Base-by-base conservation (phyloP, 2,113 vertebrate species). In the Oncorhynchus clarkii region DNA sequence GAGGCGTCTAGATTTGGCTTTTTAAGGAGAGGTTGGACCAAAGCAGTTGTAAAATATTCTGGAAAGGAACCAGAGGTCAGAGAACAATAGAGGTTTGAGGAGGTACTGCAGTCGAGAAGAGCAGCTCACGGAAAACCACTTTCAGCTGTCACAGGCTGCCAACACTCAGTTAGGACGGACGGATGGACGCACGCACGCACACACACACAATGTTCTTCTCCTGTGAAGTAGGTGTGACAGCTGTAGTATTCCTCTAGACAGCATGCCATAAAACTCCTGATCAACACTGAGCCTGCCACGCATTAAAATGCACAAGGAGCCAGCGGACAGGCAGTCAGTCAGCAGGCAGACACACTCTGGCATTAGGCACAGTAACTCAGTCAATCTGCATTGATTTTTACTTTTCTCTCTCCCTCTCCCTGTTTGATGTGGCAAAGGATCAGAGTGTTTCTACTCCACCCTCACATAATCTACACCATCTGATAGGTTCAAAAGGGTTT, bases 231-330 rank as follows among this genome's bases (percentile, higher is more conserved):
- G 74, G 79, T 80, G 85, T 90, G 89, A 94, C 91, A 91, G 89
- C 88, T 91, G 90, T 73, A 87, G 80, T 87, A 91, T 82, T 86
- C 87, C 90, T 87, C 71, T 67, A 88, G 85, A 84, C 86, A 85
- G 82, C 86, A 80, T 27, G 78, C 75, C 54, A 64, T 71, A 85
- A 81, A 85, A 82, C 85, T 87, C 84, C 78, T 79, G 77, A 87
- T 82, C 82, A 80, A 72, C 71, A 66, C 39, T 39, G 39, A 39
- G 39, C 39, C 39, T 39, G 39, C 39, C 39, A 39, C 39, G 9
- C 39, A 39, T 39, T 39, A 0, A 39, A 9, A 39, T 39, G 39
- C 2, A 39, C 39, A 39, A 8, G 39, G 8, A 39, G 39, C 39
- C 39, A 8, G 39, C 8, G 8, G 34, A 9, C 34, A 9, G 34